Evolutionary conservation across 2,888 invertebrate genomes (phyloP).

Genomic region (Philonicus albiceps): DNA sequence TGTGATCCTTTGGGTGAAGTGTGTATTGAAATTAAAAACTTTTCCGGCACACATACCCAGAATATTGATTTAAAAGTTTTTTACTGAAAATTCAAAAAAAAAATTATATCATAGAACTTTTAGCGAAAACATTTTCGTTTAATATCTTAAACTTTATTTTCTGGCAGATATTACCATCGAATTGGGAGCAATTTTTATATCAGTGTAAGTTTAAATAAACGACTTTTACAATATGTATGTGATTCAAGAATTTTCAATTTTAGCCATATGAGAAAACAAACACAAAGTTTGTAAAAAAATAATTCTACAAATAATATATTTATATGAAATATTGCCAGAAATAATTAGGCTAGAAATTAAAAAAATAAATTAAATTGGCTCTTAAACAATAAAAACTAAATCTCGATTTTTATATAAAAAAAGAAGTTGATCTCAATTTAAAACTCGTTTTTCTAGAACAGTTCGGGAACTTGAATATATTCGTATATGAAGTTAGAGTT

Average conservation of each 20-base stretch:
- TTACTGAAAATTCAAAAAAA: not conserved
- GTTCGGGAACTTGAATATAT: too few relatives aligned
- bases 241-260: not conserved
- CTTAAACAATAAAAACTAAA: too few relatives aligned
- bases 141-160: not conserved
- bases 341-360: too few relatives aligned
- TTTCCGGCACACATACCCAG: not conserved
- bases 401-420: too few relatives aligned
- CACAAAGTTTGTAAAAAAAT: too few relatives aligned
- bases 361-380: too few relatives aligned
- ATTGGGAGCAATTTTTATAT: not conserved
- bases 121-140: not conserved
- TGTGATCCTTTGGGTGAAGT: not conserved
- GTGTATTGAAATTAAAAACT: not conserved
- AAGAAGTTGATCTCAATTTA: too few relatives aligned
- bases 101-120: not conserved
- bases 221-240: not conserved
- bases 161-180: not conserved
- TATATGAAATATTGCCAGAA: too few relatives aligned
- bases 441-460: too few relatives aligned
- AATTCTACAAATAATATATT: too few relatives aligned
- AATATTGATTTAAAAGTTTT: not conserved
- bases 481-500: too few relatives aligned
- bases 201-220: not conserved
- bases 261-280: not conserved